Evolutionary conservation across 1,140 invertebrate species (phyloP).

Genomic region (Schlechtendalia chinensis): DNA sequence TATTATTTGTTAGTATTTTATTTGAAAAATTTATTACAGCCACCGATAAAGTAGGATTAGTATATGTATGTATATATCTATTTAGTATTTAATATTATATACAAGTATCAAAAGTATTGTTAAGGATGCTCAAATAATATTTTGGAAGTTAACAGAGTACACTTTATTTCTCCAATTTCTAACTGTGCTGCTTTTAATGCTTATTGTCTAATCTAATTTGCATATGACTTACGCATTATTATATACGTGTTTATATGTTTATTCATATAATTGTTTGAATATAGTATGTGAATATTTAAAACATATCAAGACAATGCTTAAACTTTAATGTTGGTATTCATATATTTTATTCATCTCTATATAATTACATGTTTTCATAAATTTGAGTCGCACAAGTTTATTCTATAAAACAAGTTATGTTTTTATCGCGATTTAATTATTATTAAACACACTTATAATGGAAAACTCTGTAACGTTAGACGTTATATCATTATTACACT

Average conservation of each 20-base stretch:
- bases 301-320: background rate
- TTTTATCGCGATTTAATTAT: background rate
- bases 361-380: background rate
- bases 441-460: too few relatives aligned
- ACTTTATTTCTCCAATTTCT: background rate
- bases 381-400: background rate
- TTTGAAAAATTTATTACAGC: slow-evolving; percentile 1
- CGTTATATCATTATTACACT: too few relatives aligned
- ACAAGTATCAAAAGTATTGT: background rate
- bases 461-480: too few relatives aligned
- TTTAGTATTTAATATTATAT: background rate
- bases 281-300: background rate
- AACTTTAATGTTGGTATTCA: background rate
- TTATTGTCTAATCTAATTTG: background rate
- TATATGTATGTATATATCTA: background rate
- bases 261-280: background rate
- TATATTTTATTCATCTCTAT: background rate
- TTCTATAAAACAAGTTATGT: background rate
- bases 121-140: background rate
- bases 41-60: too few relatives aligned
- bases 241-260: background rate
- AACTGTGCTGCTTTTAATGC: background rate
- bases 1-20: background rate
- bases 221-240: background rate
- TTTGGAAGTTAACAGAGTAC: background rate